These are phyloP conservation scores for Scaptodrosophila latifasciaeformis DNA, from an alignment of 2,888 invertebrate genomes.

Conservation along the genomic window DNA sequence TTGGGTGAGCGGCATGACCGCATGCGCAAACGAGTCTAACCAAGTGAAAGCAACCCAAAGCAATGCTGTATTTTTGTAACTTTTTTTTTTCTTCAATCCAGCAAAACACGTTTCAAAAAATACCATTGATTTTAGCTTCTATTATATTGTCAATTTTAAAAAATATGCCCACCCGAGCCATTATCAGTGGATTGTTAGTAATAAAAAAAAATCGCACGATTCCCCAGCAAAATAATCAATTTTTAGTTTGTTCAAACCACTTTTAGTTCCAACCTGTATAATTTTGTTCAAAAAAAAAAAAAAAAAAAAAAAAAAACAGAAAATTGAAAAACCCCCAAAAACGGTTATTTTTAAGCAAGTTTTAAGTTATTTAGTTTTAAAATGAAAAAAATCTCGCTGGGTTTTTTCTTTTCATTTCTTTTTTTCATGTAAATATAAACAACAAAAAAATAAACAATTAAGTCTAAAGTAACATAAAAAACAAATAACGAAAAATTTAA, in stretches of 20 bases:
- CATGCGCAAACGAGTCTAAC: slow-evolving; percentile 45
- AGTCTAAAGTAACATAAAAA: too few relatives aligned
- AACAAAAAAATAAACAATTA: slow-evolving; percentile 3
- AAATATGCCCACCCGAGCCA: too few relatives aligned
- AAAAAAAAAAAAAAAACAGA: too few relatives aligned
- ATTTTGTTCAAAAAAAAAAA: too few relatives aligned
- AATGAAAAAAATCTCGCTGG: slow-evolving; percentile 25
- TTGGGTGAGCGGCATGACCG: slow-evolving; percentile 41
- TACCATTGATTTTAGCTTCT: slow-evolving; percentile 44
- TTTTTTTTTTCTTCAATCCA: slow-evolving; percentile 35
- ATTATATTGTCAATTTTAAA: too few relatives aligned
- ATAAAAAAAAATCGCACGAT: too few relatives aligned
- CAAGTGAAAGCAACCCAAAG: too few relatives aligned
- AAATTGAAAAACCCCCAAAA: slow-evolving; percentile 20
- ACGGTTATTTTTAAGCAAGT: slow-evolving; percentile 36
- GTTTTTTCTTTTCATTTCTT: too few relatives aligned
- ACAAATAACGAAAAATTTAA: too few relatives aligned
- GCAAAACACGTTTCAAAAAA: slow-evolving; percentile 13
- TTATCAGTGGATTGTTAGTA: too few relatives aligned
- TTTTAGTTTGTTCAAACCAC: slow-evolving; percentile 32
- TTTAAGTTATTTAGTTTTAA: slow-evolving; percentile 65
- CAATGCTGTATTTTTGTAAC: slow-evolving; percentile 35
- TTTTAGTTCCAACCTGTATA: slow-evolving; percentile 9
- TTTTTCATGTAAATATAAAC: slow-evolving; percentile 49
- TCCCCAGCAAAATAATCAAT: background rate